These are phyloP conservation scores for Melanitta fusca DNA, from an alignment of 2,797 vertebrate species.

Conservation along the genomic window DNA sequence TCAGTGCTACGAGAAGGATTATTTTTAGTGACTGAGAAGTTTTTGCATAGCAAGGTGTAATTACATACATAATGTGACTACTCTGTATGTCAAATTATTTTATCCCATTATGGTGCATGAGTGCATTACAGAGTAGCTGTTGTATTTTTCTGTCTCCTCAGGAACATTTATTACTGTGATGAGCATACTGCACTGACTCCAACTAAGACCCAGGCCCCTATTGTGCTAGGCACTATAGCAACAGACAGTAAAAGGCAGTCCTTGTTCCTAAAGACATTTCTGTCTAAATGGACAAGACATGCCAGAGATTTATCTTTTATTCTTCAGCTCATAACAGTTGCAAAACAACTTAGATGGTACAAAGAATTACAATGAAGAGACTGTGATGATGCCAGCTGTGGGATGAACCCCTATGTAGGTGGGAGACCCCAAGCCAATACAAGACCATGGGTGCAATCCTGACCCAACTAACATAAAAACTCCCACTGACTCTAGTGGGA, in stretches of 20 bases:
- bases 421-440: not conserved
- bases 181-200: not conserved
- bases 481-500: not conserved
- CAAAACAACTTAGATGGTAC: slow-evolving; percentile 4
- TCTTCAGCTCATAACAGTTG: not conserved
- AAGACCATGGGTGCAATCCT: not conserved
- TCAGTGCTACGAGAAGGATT: not conserved
- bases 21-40: not conserved
- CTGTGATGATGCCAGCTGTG: not conserved
- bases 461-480: not conserved
- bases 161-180: not conserved
- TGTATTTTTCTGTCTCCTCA: not conserved
- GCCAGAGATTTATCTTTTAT: not conserved
- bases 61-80: not conserved
- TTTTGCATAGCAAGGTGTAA: not conserved
- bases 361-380: not conserved
- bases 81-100: not conserved
- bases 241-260: slow-evolving; percentile 6
- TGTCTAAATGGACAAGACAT: not conserved
- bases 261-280: slow-evolving; percentile 24
- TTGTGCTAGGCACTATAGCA: slow-evolving; percentile 55
- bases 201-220: not conserved
- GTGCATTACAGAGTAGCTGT: not conserved
- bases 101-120: not conserved
- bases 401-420: not conserved